Base-by-base conservation (phyloP, 2,888 invertebrate species). In the Cheilosia grossa region DNA sequence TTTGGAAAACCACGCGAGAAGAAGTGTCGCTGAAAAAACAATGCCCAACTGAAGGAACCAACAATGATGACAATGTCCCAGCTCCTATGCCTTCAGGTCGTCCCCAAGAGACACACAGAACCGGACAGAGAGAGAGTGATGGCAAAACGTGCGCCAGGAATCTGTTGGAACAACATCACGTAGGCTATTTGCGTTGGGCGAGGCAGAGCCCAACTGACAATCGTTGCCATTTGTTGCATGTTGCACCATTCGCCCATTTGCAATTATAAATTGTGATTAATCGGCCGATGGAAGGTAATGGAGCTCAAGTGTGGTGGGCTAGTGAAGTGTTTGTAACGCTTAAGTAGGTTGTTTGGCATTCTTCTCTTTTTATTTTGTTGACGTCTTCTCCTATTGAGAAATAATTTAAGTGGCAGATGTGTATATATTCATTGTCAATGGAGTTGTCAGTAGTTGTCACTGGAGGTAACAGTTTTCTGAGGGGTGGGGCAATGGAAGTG, bases 261-360 rank as follows among this genome's bases (percentile, higher is more conserved):
- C 85, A 85, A 80, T 80, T 75, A 85, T 81, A 85, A 85, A 67
- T 85, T 81, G 81, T 77, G 85, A 85, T 80, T 85, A 85, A 85
- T 85, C 72, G 80, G 75, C 70, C 72, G 40, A 37, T 56, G 73
- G 54, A 75, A 75, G 83, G 83, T 80, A 85, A 79, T 80, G 66
- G 74, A 74, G 66, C 69, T 69, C 58, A 70, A 80, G 80, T 80
- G 70, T 75, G 74, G 58, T 64, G 30, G 56, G 56, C 27, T n/a
- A 30, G 63, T 54, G 59, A 59, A 51, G 58, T 69, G 69, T 70
- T 69, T 61, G 59, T 37, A 64, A 51, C 58, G 53, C 42, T 64
- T 33, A 72, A 53, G 67, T 73, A 69, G 66, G 72, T 49, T 72
- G 58, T 53, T 53, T 56, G 61, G 64, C 13, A 51, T 67, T 80